phyloP scores from a whole-genome alignment of 2,113 vertebrate species.

The Piprites chloris region DNA sequence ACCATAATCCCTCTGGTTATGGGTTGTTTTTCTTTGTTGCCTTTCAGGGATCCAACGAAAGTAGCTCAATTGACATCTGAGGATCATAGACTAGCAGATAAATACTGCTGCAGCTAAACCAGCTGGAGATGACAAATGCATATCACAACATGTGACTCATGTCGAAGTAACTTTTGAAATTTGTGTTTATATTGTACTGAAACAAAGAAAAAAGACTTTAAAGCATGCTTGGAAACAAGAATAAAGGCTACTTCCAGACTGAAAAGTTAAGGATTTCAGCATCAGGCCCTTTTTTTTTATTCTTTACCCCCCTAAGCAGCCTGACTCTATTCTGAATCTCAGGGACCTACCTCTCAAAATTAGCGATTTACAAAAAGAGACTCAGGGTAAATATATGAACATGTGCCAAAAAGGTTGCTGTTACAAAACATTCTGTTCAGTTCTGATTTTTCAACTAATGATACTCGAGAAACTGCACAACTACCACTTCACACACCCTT shows the following conservation, averaged over 20 bases:
- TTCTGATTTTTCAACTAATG: not conserved
- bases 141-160: constrained; percentile 7
- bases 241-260: not conserved
- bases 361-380: not conserved
- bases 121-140: not conserved
- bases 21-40: not conserved
- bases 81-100: not conserved
- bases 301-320: not conserved
- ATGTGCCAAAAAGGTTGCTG: not conserved
- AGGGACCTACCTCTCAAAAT: not conserved
- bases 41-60: not conserved
- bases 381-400: not conserved
- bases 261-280: not conserved
- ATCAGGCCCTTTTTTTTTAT: not conserved
- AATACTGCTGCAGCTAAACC: not conserved
- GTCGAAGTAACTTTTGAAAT: not conserved
- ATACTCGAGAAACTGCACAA: not conserved
- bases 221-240: not conserved
- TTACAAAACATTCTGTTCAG: not conserved
- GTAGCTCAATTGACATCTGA: not conserved
- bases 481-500: not conserved
- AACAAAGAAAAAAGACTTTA: not conserved
- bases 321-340: not conserved
- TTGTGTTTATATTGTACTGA: constrained; percentile 5
- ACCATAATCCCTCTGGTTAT: not conserved